phyloP scores from a whole-genome alignment of 2,888 invertebrate genomes.

The Melanostoma scalare region DNA sequence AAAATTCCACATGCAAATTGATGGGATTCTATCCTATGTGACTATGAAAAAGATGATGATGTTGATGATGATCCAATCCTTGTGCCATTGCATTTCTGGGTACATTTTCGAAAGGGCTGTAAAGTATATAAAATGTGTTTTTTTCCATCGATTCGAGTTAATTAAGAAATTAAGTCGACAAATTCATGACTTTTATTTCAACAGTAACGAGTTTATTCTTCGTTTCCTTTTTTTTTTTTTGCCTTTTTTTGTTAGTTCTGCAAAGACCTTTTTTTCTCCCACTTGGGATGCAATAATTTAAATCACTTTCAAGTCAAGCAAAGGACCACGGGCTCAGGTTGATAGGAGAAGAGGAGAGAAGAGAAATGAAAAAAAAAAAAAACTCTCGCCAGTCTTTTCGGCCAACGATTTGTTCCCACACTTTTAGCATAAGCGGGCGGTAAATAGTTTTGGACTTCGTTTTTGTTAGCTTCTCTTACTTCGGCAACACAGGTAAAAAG shows the following conservation, averaged over 20 bases:
- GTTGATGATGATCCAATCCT: not conserved
- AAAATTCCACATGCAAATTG: conserved; percentile 62
- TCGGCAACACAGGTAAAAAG: not conserved
- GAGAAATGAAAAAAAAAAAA: not conserved
- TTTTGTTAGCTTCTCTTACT: not conserved
- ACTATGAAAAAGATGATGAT: conserved; percentile 21
- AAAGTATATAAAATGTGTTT: conserved; percentile 59
- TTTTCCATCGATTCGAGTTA: conserved; percentile 73
- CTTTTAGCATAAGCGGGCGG: conserved; percentile 25
- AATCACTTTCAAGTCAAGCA: conserved; percentile 9
- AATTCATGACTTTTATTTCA: conserved; percentile 74
- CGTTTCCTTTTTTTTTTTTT: not conserved
- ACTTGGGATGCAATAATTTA: conserved; percentile 47
- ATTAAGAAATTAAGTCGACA: conserved; percentile 77
- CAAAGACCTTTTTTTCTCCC: not conserved
- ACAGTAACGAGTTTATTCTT: conserved; percentile 50
- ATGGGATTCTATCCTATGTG: conserved; percentile 67
- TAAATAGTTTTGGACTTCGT: not conserved
- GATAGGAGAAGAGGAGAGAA: not conserved
- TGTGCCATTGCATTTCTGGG: not conserved
- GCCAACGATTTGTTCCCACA: conserved; percentile 62
- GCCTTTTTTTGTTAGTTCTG: not conserved
- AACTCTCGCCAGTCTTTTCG: conserved; percentile 29
- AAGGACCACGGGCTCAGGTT: not conserved
- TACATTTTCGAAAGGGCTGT: conserved; percentile 27